Conservation (phyloP, 2,888 invertebrate species). For the Lasius fuliginosus region DNA sequence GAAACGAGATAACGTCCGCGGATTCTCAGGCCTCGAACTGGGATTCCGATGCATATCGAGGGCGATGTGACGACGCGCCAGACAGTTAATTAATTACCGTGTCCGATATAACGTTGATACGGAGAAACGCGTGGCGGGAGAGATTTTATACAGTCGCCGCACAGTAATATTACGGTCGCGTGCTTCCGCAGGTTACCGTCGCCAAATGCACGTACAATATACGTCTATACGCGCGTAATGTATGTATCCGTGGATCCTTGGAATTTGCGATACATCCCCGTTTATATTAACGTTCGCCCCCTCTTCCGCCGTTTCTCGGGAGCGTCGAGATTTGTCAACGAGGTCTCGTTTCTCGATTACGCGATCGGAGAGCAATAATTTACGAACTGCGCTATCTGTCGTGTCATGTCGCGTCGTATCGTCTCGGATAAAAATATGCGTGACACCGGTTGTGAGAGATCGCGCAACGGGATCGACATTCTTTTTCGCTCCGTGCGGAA, state of each 20-base stretch:
- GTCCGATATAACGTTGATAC: slow-evolving; percentile 45
- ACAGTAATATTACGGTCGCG: slow-evolving; percentile 58
- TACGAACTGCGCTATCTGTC: slow-evolving; percentile 66
- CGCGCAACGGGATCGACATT: no score
- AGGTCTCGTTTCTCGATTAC: slow-evolving; percentile 41
- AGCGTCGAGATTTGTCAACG: slow-evolving; percentile 69
- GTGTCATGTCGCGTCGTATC: slow-evolving; percentile 61
- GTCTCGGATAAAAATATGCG: slow-evolving; percentile 35
- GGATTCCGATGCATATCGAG: slow-evolving; percentile 27
- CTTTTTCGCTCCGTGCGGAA: not conserved
- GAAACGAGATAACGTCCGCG: slow-evolving; percentile 39
- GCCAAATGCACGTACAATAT: not conserved
- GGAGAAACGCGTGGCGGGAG: slow-evolving; percentile 8
- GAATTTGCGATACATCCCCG: slow-evolving; percentile 29
- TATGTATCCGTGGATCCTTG: slow-evolving; percentile 17
- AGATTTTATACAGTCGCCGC: slow-evolving; percentile 66
- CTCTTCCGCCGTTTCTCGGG: slow-evolving; percentile 32
- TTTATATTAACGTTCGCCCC: slow-evolving; percentile 44
- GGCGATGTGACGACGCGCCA: slow-evolving; percentile 58
- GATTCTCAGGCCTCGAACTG: slow-evolving; percentile 16
- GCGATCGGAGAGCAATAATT: slow-evolving; percentile 68
- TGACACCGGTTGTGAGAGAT: not conserved
- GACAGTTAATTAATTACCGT: slow-evolving; percentile 67
- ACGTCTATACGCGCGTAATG: not conserved
- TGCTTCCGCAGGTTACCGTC: slow-evolving; percentile 39